These are phyloP conservation scores for Aromia moschata DNA, from an alignment of 2,888 invertebrate species.

Conservation along the genomic window DNA sequence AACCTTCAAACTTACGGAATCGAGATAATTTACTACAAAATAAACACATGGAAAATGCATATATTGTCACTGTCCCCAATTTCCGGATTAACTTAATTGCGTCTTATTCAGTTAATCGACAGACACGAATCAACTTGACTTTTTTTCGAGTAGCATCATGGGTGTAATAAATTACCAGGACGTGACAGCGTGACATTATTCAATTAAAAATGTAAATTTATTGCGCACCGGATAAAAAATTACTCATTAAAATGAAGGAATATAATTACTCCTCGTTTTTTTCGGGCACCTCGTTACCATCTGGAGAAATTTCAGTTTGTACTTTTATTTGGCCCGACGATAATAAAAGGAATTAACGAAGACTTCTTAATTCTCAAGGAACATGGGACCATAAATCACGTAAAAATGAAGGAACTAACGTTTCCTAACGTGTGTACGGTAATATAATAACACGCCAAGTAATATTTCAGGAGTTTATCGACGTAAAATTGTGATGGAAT, in stretches of 20 bases:
- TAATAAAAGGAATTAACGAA: conserved; percentile 1
- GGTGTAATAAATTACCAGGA: conserved; percentile 23
- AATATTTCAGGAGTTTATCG: conserved; percentile 16
- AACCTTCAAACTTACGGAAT: background rate
- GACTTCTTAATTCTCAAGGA: background rate
- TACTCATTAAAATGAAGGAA: conserved; percentile 22
- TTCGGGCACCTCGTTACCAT: conserved; percentile 1
- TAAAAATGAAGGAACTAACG: conserved; percentile 1
- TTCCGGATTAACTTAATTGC: conserved; percentile 15
- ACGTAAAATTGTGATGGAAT: conserved; percentile 5
- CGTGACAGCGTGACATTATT: conserved; percentile 30
- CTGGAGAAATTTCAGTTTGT: background rate
- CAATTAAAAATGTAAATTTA: conserved; percentile 36
- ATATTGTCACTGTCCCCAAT: conserved; percentile 20
- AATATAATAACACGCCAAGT: conserved; percentile 10
- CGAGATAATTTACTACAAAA: conserved; percentile 17
- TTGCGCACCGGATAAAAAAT: conserved; percentile 19
- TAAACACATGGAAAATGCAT: conserved; percentile 9
- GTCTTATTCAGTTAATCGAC: conserved; percentile 23
- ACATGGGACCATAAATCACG: conserved; percentile 5
- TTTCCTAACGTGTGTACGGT: conserved; percentile 4
- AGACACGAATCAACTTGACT: conserved; percentile 26
- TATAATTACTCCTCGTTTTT: conserved; percentile 15
- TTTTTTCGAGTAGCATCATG: conserved; percentile 28
- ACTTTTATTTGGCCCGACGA: background rate